Evolutionary conservation across 2,113 vertebrate species (phyloP).

Genomic region (Arenaria interpres): DNA sequence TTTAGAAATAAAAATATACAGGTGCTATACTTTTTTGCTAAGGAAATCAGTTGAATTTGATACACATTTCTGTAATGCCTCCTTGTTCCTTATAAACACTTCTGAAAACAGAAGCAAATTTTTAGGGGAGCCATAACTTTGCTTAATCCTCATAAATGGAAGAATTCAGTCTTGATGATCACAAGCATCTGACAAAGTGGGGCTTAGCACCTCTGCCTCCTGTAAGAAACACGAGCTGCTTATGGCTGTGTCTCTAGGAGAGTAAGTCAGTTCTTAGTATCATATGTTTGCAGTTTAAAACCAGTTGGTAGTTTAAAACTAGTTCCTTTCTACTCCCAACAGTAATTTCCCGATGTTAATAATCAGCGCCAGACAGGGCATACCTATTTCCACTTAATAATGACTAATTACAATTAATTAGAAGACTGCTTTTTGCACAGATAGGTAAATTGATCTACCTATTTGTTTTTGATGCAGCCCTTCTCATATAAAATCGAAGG

Average conservation of each 20-base stretch:
- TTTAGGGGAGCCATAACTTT: background rate
- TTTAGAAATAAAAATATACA: background rate
- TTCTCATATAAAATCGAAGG: background rate
- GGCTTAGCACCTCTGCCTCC: background rate
- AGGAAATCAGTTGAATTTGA: background rate
- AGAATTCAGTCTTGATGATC: too few relatives aligned
- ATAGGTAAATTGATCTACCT: background rate
- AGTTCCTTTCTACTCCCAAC: background rate
- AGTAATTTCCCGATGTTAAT: background rate
- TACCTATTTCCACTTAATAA: background rate
- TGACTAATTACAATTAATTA: background rate
- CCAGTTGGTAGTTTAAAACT: background rate
- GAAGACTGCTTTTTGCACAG: background rate
- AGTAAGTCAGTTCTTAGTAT: background rate
- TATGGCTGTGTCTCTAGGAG: background rate
- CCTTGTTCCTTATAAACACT: background rate
- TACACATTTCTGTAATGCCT: background rate
- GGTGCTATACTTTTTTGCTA: background rate
- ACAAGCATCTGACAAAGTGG: background rate
- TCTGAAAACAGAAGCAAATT: background rate
- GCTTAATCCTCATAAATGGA: background rate
- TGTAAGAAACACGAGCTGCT: background rate
- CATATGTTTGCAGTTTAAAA: background rate
- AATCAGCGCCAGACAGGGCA: background rate
- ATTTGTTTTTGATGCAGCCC: background rate